Evolutionary conservation across 2,797 vertebrate species (phyloP), one percentile per base, ranked within the genome.

Genomic region (Alca torda): DNA sequence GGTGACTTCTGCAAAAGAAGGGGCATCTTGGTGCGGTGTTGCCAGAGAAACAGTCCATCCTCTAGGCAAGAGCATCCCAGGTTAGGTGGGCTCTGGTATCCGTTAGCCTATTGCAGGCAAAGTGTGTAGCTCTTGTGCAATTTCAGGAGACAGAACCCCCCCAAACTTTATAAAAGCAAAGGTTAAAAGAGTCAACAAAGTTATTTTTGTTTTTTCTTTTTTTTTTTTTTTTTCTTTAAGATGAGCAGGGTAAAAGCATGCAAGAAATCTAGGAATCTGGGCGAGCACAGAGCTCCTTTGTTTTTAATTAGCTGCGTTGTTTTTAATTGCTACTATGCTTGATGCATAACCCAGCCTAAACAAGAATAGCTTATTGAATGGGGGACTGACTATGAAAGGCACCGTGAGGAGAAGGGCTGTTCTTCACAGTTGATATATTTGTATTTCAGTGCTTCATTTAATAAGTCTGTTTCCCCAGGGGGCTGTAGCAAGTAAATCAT

Each of bases 321-420:
- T 94, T 96, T 96, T 96, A 97, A 96, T 97, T 97, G 95, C 95
- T 93, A 92, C 94, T 95, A 83, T 96, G 93, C 70, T 93, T 96
- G 96, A 96, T 96, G 92, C 91, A 94, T 94, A 96, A 93, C 94
- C 95, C 95, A 95, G 93, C 92, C 92, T 97, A 92, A 97, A 92
- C 93, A 95, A 96, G 87, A 96, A 95, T 92, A 94, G 96, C 95
- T 94, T 93, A 96, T 95, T 96, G 94, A 96, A 94, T 92, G 89
- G 93, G 51, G 95, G 81, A 73, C 90, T 94, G 94, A 68, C 89
- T 95, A 84, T 96, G 95, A 96, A 97, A 94, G 95, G 93, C 96
- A 95, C 91, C 33, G 82, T 87, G 94, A 96, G 90, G 68, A 89
- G 72, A 64, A 91, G 87, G 90, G 86, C 87, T 94, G 89, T 96